Conservation (phyloP, 2,888 invertebrate species). For the Carterocephalus palaemon region DNA sequence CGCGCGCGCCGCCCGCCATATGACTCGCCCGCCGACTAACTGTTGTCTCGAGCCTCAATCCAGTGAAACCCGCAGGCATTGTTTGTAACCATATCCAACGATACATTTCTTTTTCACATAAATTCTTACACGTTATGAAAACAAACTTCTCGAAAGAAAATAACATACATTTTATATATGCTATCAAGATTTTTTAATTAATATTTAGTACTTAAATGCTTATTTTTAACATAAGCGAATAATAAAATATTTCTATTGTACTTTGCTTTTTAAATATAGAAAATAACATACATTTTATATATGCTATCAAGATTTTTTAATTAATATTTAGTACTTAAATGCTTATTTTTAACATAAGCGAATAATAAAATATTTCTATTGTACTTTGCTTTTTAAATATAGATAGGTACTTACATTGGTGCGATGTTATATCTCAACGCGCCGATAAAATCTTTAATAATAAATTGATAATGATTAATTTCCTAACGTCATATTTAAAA, state of each 20-base stretch:
- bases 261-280: no score
- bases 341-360: no score
- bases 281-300: not conserved
- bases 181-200: no score
- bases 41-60: constrained; percentile 33
- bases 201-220: no score
- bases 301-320: no score
- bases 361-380: no score
- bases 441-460: constrained; percentile 22
- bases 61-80: constrained; percentile 5
- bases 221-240: no score
- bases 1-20: constrained; percentile 59
- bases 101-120: not conserved
- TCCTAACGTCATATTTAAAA: constrained; percentile 33
- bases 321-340: no score
- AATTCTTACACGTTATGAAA: constrained; percentile 3
- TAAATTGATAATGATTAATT: constrained; percentile 31
- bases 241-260: no score
- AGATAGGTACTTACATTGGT: not conserved
- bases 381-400: no score
- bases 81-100: constrained; percentile 15
- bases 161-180: not conserved
- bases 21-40: constrained; percentile 50
- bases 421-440: no score
- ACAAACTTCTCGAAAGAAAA: not conserved